Conservation (phyloP, 2,888 invertebrate genomes). For the Smittia aterrima region DNA sequence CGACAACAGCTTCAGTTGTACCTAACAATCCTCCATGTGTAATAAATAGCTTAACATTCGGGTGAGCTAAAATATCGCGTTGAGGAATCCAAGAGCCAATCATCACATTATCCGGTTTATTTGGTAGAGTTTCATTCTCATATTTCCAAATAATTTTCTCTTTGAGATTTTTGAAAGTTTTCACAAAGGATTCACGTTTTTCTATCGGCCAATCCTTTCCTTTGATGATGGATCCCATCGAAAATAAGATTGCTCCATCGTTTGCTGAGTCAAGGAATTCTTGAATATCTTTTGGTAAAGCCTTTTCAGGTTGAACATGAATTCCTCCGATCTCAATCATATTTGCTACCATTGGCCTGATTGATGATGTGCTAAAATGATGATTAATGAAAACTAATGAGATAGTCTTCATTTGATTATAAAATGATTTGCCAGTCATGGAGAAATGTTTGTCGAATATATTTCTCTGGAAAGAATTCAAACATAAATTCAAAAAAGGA, state of each 20-base stretch:
- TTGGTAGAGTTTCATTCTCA: conserved; percentile 42
- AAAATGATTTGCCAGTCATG: background rate
- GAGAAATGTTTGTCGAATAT: conserved; percentile 18
- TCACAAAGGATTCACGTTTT: conserved; percentile 44
- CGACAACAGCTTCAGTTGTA: conserved; percentile 55
- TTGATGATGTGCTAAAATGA: conserved; percentile 50
- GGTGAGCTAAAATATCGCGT: conserved; percentile 53
- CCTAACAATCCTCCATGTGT: conserved; percentile 57
- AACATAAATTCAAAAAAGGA: background rate
- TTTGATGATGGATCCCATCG: conserved; percentile 45
- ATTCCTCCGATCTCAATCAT: conserved; percentile 45
- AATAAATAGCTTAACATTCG: conserved; percentile 55
- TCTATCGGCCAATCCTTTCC: conserved; percentile 47
- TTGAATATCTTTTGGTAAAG: background rate
- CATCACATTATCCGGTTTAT: conserved; percentile 46
- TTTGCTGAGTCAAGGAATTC: conserved; percentile 42
- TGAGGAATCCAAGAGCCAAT: conserved; percentile 53
- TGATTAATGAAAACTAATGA: conserved; percentile 52
- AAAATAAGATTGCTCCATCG: conserved; percentile 35
- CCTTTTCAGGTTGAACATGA: background rate
- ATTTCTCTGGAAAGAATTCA: background rate
- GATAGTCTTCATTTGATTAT: conserved; percentile 46
- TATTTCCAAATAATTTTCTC: conserved; percentile 44
- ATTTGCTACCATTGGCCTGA: conserved; percentile 50
- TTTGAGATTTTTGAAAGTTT: conserved; percentile 29